Evolutionary conservation across 2,113 vertebrate genomes (phyloP).

Genomic region (Crotalus horridus): DNA sequence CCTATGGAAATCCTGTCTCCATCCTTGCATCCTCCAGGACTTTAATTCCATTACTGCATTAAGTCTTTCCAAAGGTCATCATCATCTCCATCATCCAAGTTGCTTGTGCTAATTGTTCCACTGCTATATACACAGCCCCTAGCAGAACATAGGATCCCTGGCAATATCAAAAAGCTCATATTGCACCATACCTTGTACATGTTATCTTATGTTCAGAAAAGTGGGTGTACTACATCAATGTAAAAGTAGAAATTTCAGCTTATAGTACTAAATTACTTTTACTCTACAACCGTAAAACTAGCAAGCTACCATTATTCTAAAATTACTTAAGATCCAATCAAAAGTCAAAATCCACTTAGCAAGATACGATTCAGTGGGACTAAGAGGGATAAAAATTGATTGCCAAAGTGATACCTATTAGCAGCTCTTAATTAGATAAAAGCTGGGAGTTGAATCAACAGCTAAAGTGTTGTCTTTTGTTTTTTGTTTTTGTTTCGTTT

Average conservation of each 20-base stretch:
- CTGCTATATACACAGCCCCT: background rate
- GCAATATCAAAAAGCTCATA: background rate
- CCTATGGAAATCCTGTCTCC: background rate
- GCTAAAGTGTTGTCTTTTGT: background rate
- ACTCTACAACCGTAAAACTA: background rate
- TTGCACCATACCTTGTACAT: background rate
- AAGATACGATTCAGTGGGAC: background rate
- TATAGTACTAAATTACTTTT: slow-evolving; percentile 3
- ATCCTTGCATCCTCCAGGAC: background rate
- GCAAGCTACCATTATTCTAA: background rate
- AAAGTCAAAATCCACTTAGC: background rate
- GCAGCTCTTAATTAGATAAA: background rate
- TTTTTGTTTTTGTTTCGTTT: background rate
- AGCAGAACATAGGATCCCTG: background rate
- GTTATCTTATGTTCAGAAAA: background rate
- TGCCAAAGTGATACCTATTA: background rate
- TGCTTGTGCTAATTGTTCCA: background rate
- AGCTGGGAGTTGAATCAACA: background rate
- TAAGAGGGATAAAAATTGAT: background rate
- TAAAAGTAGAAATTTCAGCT: background rate
- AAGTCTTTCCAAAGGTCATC: background rate
- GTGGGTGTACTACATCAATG: background rate
- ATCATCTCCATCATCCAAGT: background rate
- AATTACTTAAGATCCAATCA: background rate
- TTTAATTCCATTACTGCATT: background rate